Evolutionary conservation across 2,888 invertebrate species (phyloP).

Genomic region (Calliphora vomitoria): DNA sequence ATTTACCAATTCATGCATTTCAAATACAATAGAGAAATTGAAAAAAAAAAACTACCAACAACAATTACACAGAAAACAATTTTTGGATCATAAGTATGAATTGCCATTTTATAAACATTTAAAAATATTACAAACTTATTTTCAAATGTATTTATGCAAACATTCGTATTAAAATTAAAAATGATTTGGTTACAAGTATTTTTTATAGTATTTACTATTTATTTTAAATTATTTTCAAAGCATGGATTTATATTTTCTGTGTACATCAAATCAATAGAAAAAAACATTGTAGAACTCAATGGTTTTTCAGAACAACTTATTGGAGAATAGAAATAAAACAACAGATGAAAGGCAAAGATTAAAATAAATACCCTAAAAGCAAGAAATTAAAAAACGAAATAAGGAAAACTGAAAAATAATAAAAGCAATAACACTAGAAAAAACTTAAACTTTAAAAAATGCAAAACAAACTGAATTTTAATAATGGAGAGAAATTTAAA

Average conservation of each 20-base stretch:
- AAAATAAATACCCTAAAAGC: conserved; percentile 1
- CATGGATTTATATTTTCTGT: no score
- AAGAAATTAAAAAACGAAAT: background rate
- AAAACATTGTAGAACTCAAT: conserved; percentile 8
- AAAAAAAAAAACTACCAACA: conserved; percentile 26
- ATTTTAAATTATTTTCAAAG: no score
- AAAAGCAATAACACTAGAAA: background rate
- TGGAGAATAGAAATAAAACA: background rate
- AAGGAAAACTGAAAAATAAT: background rate
- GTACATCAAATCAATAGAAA: conserved; percentile 15
- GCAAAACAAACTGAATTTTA: no score
- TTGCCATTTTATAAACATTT: no score
- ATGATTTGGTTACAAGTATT: no score
- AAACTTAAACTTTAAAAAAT: background rate
- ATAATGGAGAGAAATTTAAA: no score
- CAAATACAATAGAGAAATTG: conserved; percentile 19
- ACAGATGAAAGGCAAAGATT: conserved; percentile 1
- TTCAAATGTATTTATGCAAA: no score
- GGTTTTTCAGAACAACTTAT: conserved; percentile 35
- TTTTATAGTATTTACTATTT: no score
- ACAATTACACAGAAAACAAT: background rate
- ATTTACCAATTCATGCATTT: conserved; percentile 11
- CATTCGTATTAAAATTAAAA: no score
- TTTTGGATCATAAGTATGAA: no score
- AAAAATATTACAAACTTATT: no score